phyloP scores from a whole-genome alignment of 2,797 vertebrate species.

The Schizopygopsis malacanthus region DNA sequence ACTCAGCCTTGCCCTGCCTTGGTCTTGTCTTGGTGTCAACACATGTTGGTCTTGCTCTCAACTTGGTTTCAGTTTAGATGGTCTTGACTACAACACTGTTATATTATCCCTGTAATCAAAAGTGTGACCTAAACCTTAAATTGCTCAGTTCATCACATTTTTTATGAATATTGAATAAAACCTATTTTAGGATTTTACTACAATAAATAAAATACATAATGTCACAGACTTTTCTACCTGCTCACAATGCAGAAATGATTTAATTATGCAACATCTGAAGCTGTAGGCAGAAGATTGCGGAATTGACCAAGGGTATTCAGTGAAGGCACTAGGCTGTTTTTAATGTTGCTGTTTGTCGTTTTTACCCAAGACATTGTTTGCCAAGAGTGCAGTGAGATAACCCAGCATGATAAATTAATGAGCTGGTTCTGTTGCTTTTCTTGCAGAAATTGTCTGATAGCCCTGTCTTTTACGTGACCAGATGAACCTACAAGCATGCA shows the following conservation, averaged over 20 bases:
- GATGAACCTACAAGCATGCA: not conserved
- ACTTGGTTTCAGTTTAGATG: not conserved
- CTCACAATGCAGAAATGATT: conserved; percentile 24
- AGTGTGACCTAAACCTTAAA: not conserved
- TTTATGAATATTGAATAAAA: conserved; percentile 5
- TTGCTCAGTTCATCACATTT: not conserved
- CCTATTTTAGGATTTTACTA: not conserved
- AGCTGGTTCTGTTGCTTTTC: conserved; percentile 29
- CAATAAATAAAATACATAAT: not conserved
- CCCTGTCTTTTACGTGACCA: conserved; percentile 1
- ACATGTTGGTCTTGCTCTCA: not conserved
- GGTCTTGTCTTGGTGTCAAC: not conserved
- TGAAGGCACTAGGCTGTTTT: not conserved
- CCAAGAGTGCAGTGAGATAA: conserved; percentile 20
- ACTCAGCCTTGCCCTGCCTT: no score
- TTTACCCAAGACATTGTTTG: conserved; percentile 31
- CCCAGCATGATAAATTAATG: conserved; percentile 37
- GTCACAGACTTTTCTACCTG: conserved; percentile 17
- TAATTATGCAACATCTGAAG: conserved; percentile 29
- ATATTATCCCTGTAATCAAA: not conserved
- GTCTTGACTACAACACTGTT: not conserved
- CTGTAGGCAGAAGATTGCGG: conserved; percentile 31
- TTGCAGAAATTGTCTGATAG: conserved; percentile 17
- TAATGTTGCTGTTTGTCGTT: conserved; percentile 43
- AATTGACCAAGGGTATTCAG: conserved; percentile 13